Percentiles rank a stretch among this genome's conserved stretches.
Evolutionary conservation across 2,113 vertebrate genomes (phyloP).

Genomic region (Empidonax alnorum): DNA sequence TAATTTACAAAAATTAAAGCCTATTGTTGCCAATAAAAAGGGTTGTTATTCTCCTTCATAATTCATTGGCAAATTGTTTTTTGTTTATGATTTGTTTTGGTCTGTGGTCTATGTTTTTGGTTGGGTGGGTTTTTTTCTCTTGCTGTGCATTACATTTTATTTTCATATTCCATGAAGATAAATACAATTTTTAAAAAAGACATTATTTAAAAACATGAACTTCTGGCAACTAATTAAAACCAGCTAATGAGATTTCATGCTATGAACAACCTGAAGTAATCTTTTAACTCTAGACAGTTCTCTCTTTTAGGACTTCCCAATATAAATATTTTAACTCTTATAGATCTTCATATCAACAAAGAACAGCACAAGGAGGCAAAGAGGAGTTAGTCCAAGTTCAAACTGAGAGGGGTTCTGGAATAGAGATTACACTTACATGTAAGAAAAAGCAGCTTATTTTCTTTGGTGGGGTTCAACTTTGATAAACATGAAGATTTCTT

Average conservation of each 20-base stretch:
- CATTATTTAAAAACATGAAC: not conserved
- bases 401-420: not conserved
- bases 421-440: not conserved
- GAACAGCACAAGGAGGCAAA: not conserved
- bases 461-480: not conserved
- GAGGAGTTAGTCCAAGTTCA: not conserved
- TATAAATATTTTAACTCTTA: not conserved
- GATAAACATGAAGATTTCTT: not conserved
- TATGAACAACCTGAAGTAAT: not conserved
- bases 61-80: not conserved
- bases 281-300: not conserved
- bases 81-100: not conserved
- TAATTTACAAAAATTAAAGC: constrained; percentile 61
- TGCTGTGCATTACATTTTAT: not conserved
- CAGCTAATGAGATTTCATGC: not conserved
- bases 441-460: not conserved
- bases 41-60: not conserved
- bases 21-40: constrained; percentile 31
- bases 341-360: not conserved
- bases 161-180: not conserved
- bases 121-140: not conserved
- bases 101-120: not conserved
- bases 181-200: not conserved
- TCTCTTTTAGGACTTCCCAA: not conserved
- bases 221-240: not conserved